Evolutionary conservation across 2,113 vertebrate species (phyloP).

Genomic region (Paradoxurus hermaphroditus): DNA sequence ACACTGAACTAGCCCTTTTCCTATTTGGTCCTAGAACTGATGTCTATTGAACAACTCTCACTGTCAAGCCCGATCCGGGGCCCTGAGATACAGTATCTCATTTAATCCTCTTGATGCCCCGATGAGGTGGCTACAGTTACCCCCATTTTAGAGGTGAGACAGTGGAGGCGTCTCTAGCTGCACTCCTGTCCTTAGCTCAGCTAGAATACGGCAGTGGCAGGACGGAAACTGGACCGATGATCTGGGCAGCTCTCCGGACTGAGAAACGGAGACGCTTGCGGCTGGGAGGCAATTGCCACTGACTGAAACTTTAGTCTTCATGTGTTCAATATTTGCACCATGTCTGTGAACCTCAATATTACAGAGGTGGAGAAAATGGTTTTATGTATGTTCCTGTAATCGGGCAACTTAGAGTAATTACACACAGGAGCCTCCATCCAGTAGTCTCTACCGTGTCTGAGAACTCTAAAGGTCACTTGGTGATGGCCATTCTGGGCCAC

Average conservation of each 20-base stretch:
- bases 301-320: neutral
- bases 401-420: neutral
- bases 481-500: neutral
- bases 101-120: neutral
- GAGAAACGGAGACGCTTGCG: neutral
- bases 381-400: neutral
- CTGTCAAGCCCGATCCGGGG: neutral
- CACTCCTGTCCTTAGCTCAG: neutral
- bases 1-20: neutral
- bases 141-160: neutral
- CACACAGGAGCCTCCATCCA: neutral
- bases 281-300: neutral
- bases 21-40: neutral
- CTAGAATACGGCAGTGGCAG: neutral
- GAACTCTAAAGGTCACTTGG: neutral
- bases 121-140: neutral
- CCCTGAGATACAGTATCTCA: neutral
- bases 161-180: rapidly evolving
- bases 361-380: neutral
- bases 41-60: rapidly evolving
- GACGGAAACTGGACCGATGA: neutral
- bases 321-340: neutral
- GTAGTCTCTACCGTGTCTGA: neutral
- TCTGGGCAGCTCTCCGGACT: neutral
- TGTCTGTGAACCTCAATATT: neutral